Evolutionary conservation across 2,797 vertebrate species (phyloP).

Genomic region (Eurystomus glaucurus): DNA sequence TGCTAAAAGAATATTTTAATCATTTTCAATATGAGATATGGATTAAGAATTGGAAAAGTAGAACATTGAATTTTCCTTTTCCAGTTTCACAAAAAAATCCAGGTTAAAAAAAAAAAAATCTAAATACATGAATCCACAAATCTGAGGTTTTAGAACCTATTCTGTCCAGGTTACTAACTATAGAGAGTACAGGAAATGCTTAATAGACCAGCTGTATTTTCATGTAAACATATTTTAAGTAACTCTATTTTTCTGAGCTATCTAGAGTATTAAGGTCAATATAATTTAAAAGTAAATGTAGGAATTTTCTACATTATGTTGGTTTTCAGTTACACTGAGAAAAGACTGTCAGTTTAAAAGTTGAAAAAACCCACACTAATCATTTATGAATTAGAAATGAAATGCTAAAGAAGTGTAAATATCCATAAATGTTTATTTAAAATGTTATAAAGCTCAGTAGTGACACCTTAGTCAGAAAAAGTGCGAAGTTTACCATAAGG

Average conservation of each 20-base stretch:
- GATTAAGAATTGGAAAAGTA: not conserved
- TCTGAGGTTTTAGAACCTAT: not conserved
- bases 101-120: not conserved
- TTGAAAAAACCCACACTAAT: not conserved
- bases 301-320: not conserved
- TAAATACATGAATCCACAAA: not conserved
- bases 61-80: not conserved
- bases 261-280: not conserved
- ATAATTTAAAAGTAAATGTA: not conserved
- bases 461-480: not conserved
- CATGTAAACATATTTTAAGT: not conserved
- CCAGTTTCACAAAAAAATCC: not conserved
- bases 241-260: not conserved
- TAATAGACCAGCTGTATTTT: not conserved
- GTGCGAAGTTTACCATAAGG: not conserved
- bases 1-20: not conserved
- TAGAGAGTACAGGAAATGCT: not conserved
- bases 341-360: not conserved
- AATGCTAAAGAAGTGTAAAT: not conserved
- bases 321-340: not conserved
- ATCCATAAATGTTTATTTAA: not conserved
- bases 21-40: not conserved
- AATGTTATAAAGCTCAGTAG: not conserved
- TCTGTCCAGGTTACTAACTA: not conserved
- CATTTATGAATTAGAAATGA: not conserved